Conservation (phyloP, 2,888 invertebrate species). For the Scaptomyza caliginosa region DNA sequence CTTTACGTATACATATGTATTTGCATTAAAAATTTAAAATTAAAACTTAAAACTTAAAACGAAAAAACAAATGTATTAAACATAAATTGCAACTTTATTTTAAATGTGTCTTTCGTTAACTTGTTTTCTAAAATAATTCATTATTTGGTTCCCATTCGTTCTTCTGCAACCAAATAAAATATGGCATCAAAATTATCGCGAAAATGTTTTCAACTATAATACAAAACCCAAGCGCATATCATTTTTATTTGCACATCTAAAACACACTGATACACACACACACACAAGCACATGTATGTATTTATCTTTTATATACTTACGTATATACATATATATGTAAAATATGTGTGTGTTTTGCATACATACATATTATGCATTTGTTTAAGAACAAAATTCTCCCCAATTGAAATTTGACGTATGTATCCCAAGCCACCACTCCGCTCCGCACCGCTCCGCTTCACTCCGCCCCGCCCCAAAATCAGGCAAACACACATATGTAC, state of each 20-base stretch:
- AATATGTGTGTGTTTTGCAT: not conserved
- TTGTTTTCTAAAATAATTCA: slow-evolving; percentile 4
- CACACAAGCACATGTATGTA: slow-evolving; percentile 4
- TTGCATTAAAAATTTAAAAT: slow-evolving; percentile 42
- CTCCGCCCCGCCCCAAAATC: not conserved
- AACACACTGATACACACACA: slow-evolving; percentile 16
- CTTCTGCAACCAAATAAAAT: slow-evolving; percentile 11
- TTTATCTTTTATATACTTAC: not conserved
- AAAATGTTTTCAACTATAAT: slow-evolving; percentile 8
- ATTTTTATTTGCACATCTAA: slow-evolving; percentile 29
- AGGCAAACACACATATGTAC: slow-evolving; percentile 4
- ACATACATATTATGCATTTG: not conserved
- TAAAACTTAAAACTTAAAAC: slow-evolving; percentile 11
- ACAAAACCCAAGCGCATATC: slow-evolving; percentile 26
- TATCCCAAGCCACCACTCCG: slow-evolving; percentile 2
- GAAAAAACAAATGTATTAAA: slow-evolving; percentile 6
- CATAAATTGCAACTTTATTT: slow-evolving; percentile 33
- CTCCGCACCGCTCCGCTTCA: not conserved
- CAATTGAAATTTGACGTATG: slow-evolving; percentile 5
- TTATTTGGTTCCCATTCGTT: slow-evolving; percentile 8
- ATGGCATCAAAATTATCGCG: slow-evolving; percentile 28
- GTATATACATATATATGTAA: not conserved
- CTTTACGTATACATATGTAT: slow-evolving; percentile 44
- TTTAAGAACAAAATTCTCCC: not conserved
- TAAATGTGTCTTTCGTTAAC: slow-evolving; percentile 26